Evolutionary conservation across 2,888 invertebrate genomes (phyloP).

Genomic region (Seira ritae): DNA sequence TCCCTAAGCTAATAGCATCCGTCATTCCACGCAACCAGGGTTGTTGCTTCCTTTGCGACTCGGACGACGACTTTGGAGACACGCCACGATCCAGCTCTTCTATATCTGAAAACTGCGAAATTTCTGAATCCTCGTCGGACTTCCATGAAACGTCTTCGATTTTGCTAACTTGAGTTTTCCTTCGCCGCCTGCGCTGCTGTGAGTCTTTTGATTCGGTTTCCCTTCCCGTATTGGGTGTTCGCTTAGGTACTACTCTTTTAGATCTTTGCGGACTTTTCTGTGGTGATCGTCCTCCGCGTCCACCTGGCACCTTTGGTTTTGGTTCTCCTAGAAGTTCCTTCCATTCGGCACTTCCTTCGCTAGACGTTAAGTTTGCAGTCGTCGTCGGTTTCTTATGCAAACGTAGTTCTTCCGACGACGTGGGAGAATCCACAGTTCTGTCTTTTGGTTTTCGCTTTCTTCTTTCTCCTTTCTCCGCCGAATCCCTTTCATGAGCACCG

Average conservation of each 20-base stretch:
- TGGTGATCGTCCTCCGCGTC: background rate
- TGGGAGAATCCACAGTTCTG: slow-evolving; percentile 37
- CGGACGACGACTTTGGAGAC: background rate
- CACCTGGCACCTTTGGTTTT: background rate
- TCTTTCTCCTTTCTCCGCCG: background rate
- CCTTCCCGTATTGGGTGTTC: background rate
- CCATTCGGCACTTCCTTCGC: slow-evolving; percentile 55
- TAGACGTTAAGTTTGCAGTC: slow-evolving; percentile 17
- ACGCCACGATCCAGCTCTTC: slow-evolving; percentile 19
- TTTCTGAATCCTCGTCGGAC: slow-evolving; percentile 31
- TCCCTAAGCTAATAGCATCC: slow-evolving; percentile 69
- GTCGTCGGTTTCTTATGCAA: slow-evolving; percentile 4
- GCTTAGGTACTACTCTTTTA: background rate
- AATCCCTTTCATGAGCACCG: background rate
- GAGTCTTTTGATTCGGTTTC: slow-evolving; percentile 19
- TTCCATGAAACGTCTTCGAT: slow-evolving; percentile 35
- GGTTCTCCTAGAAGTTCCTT: slow-evolving; percentile 39
- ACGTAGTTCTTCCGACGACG: slow-evolving; percentile 39
- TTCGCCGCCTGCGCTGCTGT: background rate
- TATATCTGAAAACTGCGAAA: slow-evolving; percentile 33
- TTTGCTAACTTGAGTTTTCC: slow-evolving; percentile 33
- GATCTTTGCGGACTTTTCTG: slow-evolving; percentile 32
- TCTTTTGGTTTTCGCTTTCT: slow-evolving; percentile 16
- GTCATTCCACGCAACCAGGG: slow-evolving; percentile 40
- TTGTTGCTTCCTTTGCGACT: background rate